Evolutionary conservation across 2,888 invertebrate species (phyloP), one percentile per base, ranked within the genome.

Genomic region (Maniola hyperantus): DNA sequence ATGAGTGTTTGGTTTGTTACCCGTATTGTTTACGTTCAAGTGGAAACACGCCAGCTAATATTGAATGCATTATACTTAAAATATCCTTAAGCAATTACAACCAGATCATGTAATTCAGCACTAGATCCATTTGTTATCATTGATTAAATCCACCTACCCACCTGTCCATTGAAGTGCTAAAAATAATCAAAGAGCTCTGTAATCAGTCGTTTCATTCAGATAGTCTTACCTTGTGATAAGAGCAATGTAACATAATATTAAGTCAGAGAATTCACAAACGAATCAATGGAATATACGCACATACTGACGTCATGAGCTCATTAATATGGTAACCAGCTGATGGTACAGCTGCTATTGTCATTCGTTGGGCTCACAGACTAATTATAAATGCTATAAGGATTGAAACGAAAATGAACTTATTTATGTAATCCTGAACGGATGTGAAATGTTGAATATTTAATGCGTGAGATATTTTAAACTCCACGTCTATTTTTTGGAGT

Each of bases 291-390:
- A 65, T 58, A 8, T 36, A 67, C 42, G 36, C 50, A 66, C 48
- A 76, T 71, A 74, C 73, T 82, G 83, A 85, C 85, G 84, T 84
- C 83, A 84, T 66, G 20, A 55, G 20, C 13, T 71, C 72, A 80
- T 77, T 76, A 84, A 81, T 81, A 83, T 83, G 83, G 79, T 77
- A 68, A 80, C 79, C 85, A 88, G 83, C 82, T 87, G 87, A 53
- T 53, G 39, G 79, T 81, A 76, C 86, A 87, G 83, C 83, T 85
- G 84, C 83, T 79, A 85, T 87, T 86, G 84, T 87, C 80, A 86
- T 85, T 83, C 80, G 77, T 77, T 79, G 79, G 75, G 79, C 79
- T 82, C 83, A 79, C 82, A 81, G 33, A 50, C 50, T 50, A 50
- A 61, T 61, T 61, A 61, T 61, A 50, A 36, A 61, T 60, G 60